These are phyloP conservation scores for Allophyes oxyacanthae DNA, from an alignment of 2,888 invertebrate genomes.

Conservation along the genomic window DNA sequence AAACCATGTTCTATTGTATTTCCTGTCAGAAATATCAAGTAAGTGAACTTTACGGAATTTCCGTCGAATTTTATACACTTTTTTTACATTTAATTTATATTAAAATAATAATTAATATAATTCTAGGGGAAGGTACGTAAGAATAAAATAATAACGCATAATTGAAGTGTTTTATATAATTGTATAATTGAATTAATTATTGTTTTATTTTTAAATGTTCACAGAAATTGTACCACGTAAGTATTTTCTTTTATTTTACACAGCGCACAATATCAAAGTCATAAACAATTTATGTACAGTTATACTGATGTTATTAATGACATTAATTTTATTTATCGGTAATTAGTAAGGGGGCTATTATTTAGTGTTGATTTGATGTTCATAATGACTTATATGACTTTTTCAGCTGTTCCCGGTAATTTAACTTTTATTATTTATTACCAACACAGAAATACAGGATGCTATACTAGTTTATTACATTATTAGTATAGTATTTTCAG, in stretches of 20 bases:
- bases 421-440: neutral
- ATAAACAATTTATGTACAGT: slow-evolving; percentile 5
- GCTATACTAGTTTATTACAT: no score
- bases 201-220: slow-evolving; percentile 23
- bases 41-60: slow-evolving; percentile 5
- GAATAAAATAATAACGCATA: neutral
- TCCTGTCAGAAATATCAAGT: slow-evolving; percentile 34
- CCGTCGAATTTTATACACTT: no score
- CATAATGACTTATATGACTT: neutral
- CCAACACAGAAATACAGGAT: no score
- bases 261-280: no score
- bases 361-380: slow-evolving; percentile 54
- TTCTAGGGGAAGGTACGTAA: slow-evolving; percentile 60
- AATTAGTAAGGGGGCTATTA: slow-evolving; percentile 13
- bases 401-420: slow-evolving; percentile 32
- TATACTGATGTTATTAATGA: no score
- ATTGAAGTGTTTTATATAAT: no score
- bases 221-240: slow-evolving; percentile 76
- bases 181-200: no score
- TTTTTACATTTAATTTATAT: no score
- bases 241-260: slow-evolving; percentile 48
- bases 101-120: neutral
- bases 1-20: neutral
- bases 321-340: slow-evolving; percentile 3
- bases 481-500: no score